Percentiles rank a stretch among this genome's conserved stretches.
phyloP scores from a whole-genome alignment of 2,113 vertebrate genomes.

The Mirza zaza region DNA sequence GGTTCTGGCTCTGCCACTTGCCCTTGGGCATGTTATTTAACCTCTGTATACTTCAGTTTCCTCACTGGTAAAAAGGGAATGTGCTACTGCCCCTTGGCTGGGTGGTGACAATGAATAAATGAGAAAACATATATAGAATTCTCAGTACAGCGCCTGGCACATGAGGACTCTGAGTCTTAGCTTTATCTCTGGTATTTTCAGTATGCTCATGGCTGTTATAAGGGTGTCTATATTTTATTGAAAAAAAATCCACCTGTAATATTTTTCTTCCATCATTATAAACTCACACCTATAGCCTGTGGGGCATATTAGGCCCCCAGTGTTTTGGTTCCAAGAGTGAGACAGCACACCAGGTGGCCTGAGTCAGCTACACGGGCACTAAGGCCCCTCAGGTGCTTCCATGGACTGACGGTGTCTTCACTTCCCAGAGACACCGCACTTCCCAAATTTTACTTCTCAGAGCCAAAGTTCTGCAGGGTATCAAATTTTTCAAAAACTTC shows the following conservation, averaged over 20 bases:
- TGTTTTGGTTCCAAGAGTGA: too few relatives aligned
- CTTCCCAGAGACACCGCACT: not conserved
- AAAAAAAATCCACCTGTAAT: not conserved
- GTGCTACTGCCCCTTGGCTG: not conserved
- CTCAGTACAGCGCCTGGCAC: not conserved
- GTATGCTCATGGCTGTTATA: not conserved
- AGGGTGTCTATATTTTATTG: not conserved
- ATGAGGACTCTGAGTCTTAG: not conserved
- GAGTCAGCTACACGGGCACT: fast-evolving
- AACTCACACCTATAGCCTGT: not conserved
- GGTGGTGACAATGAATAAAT: not conserved
- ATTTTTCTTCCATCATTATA: not conserved
- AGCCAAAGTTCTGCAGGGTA: not conserved
- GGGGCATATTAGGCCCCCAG: not conserved
- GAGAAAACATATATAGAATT: not conserved
- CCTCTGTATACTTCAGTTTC: not conserved
- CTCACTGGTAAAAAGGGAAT: not conserved
- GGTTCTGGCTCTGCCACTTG: not conserved
- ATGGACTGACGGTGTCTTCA: not conserved
- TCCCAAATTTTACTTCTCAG: not conserved
- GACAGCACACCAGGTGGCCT: not conserved
- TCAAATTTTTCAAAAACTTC: not conserved
- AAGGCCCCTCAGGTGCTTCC: not conserved
- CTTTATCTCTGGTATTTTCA: not conserved
- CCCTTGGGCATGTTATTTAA: not conserved